Percentiles rank a stretch among this genome's conserved stretches.
Conservation (phyloP, 2,888 invertebrate species). For the Drosophila melanosoma region DNA sequence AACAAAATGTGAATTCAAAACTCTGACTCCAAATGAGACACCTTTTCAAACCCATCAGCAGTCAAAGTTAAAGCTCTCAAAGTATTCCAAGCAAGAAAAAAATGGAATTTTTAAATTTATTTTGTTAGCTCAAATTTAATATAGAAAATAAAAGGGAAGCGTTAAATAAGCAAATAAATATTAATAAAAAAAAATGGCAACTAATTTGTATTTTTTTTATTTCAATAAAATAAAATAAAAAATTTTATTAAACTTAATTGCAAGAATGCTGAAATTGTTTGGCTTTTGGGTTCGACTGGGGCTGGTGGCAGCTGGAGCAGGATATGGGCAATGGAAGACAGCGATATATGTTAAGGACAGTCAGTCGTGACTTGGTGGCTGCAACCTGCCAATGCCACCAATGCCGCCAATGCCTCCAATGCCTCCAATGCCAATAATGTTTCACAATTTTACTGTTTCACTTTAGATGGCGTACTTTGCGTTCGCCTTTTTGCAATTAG, state of each 20-base stretch:
- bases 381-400: background rate
- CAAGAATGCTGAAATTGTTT: background rate
- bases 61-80: slow-evolving; percentile 19
- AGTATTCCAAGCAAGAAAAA: background rate
- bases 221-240: background rate
- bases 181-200: background rate
- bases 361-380: background rate
- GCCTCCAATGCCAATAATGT: slow-evolving; percentile 1
- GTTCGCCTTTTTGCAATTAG: slow-evolving; percentile 66
- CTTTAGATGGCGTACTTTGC: slow-evolving; percentile 34
- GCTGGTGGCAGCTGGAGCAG: background rate
- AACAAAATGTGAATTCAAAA: slow-evolving; percentile 27
- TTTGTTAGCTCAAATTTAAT: background rate
- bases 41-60: slow-evolving; percentile 26
- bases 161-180: background rate
- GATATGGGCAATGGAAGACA: background rate
- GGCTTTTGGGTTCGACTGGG: background rate
- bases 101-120: background rate
- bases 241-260: background rate
- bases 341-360: slow-evolving; percentile 33
- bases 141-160: background rate
- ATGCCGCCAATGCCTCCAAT: background rate
- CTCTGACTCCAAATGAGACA: slow-evolving; percentile 16
- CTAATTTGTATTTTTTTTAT: background rate
- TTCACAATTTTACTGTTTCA: slow-evolving; percentile 26